Conservation (phyloP, 2,888 invertebrate genomes). For the Alloscopus bannaensis region DNA sequence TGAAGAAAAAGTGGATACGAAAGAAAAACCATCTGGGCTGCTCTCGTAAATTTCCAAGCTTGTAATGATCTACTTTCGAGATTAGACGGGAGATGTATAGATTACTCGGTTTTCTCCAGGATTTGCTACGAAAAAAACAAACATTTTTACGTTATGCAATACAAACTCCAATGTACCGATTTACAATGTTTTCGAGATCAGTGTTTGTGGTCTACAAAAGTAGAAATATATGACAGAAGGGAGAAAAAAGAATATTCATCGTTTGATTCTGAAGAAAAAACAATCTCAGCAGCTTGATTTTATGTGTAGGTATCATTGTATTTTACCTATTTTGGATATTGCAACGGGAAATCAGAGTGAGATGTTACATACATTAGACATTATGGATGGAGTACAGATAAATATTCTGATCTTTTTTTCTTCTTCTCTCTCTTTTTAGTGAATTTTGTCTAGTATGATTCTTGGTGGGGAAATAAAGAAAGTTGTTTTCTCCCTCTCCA, state of each 20-base stretch:
- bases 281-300: conserved; percentile 48
- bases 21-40: background rate
- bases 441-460: background rate
- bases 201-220: background rate
- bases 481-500: conserved; percentile 40
- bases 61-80: conserved; percentile 35
- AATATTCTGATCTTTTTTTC: conserved; percentile 45
- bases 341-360: conserved; percentile 29
- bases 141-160: conserved; percentile 6
- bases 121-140: no score
- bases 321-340: conserved; percentile 45
- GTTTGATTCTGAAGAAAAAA: conserved; percentile 15
- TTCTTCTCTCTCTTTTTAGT: background rate
- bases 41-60: conserved; percentile 37
- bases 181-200: background rate
- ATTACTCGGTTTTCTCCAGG: background rate
- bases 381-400: conserved; percentile 41
- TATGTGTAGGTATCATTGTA: conserved; percentile 42
- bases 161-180: conserved; percentile 23
- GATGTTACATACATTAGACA: conserved; percentile 32
- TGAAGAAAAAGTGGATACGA: conserved; percentile 30
- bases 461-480: conserved; percentile 29
- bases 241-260: conserved; percentile 27
- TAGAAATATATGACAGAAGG: background rate
- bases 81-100: conserved; percentile 16